Base-by-base conservation (phyloP, 2,797 vertebrate genomes). In the Cynodonichthys magdalenae region DNA sequence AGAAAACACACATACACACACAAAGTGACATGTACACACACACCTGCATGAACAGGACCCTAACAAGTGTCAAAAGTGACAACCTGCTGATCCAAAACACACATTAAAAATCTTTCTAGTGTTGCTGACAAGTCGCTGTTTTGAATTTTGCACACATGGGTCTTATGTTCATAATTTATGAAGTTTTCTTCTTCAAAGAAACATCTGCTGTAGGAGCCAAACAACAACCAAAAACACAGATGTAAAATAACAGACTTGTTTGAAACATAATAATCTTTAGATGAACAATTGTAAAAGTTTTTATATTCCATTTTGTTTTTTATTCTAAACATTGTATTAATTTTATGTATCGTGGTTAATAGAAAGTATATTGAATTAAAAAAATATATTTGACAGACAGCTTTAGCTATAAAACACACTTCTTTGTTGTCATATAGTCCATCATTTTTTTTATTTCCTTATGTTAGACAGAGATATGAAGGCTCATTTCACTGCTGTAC, bases 41-140 rank as follows among this genome's bases (percentile, higher is more conserved):
- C 63, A 69, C 41, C 31, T 62, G 28, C 66, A 18, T 53, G 59
- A 52, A 67, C 2, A 34, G 49, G 27, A 59, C 46, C 58, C 58
- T 24, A 48, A 18, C 47, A 14, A 34, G 27, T 55, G 10, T 72
- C 63, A 71, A 66, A 2, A 34, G 34, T 31, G 39, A 68, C 48
- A 69, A 65, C 57, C 5, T 17, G 45, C 68, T 86, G 81, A 81
- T 68, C 71, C 61, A 77, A 79, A 74, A 56, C 6, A 10, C 18
- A 41, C 47, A 15, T 5, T 45, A 39, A 63, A 36, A 24, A 24
- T 36, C 55, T 59, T 62, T n/a, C n/a, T n/a, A n/a, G 55, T 46
- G 17, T 29, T 17, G 4, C 6, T 44, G 53, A 61, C 54, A 57
- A 56, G 10, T 31, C 47, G 6, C 19, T 10, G 15, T 45, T 69